Percentiles rank a stretch among this genome's conserved stretches.
Evolutionary conservation across 1,140 invertebrate genomes (phyloP).

Genomic region (Theocolax elegans): DNA sequence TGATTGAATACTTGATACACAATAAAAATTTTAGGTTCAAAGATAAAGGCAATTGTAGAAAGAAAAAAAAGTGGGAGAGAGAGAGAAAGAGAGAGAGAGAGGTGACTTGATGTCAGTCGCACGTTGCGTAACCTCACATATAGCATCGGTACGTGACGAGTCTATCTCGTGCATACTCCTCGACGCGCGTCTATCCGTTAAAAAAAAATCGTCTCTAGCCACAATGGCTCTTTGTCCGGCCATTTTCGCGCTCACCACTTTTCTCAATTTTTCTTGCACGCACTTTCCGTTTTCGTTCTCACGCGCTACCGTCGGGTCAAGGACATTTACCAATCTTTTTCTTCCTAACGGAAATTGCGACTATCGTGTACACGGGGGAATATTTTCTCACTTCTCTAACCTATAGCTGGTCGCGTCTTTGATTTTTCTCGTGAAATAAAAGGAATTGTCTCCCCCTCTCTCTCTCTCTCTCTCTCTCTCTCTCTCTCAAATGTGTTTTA

Average conservation of each 20-base stretch:
- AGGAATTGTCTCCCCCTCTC: neutral
- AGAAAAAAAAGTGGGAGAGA: neutral
- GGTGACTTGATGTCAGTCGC: slow-evolving; percentile 11
- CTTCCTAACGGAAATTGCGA: slow-evolving; percentile 37
- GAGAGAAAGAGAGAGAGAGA: neutral
- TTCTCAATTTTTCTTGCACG: slow-evolving; percentile 5
- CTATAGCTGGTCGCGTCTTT: neutral
- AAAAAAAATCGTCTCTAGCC: neutral
- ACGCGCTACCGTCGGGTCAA: slow-evolving; percentile 34
- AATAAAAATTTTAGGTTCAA: too few relatives aligned
- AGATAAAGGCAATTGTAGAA: neutral
- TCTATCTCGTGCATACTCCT: neutral
- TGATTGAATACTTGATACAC: too few relatives aligned
- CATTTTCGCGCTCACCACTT: neutral
- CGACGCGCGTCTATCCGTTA: neutral
- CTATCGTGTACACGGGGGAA: neutral
- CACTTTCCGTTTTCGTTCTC: slow-evolving; percentile 36
- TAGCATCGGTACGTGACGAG: neutral
- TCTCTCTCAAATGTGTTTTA: neutral
- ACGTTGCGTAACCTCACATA: slow-evolving; percentile 19
- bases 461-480: neutral
- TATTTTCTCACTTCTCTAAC: slow-evolving; percentile 12
- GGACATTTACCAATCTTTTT: slow-evolving; percentile 32
- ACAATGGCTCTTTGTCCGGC: neutral
- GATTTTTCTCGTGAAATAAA: slow-evolving; percentile 11